A percentile compares a stretch with the other conserved stretches of the same genome.
phyloP scores from a whole-genome alignment of 2,113 vertebrate genomes.

The Dipodomys ordii region DNA sequence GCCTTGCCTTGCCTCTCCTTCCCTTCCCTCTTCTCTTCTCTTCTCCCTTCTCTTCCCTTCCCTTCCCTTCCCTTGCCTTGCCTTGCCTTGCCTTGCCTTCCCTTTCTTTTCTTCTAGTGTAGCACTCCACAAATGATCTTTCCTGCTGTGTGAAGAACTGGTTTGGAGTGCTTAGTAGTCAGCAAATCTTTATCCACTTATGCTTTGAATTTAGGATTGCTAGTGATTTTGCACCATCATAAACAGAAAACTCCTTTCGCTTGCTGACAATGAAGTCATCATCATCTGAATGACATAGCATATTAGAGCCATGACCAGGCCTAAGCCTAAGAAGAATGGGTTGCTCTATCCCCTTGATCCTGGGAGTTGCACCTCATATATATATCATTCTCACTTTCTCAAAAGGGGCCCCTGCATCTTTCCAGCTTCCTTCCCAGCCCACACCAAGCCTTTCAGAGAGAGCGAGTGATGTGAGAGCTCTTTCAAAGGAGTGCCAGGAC shows the following conservation, averaged over 20 bases:
- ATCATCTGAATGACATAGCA: not conserved
- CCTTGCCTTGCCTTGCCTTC: too few species aligned
- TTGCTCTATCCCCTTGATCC: not conserved
- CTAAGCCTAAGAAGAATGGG: not conserved
- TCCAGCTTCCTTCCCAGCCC: not conserved
- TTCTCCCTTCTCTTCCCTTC: too few species aligned
- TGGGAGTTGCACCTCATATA: not conserved
- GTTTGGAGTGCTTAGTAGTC: not conserved
- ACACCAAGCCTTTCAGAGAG: not conserved
- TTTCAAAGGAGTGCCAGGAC: slow-evolving; percentile 25
- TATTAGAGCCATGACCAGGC: not conserved
- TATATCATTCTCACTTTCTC: not conserved
- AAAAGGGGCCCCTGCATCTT: not conserved
- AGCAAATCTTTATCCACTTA: not conserved
- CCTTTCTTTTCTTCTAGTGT: not conserved
- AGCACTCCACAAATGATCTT: not conserved
- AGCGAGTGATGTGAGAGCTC: not conserved
- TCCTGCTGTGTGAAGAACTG: not conserved
- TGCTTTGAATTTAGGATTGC: not conserved
- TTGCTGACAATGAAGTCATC: not conserved
- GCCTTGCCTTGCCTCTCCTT: too few species aligned
- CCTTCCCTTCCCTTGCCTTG: not conserved
- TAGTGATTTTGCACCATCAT: not conserved
- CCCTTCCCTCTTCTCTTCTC: not conserved
- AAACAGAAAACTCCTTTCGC: not conserved